phyloP scores from a whole-genome alignment of 2,888 invertebrate genomes.

The Steinernema carpocapsae region DNA sequence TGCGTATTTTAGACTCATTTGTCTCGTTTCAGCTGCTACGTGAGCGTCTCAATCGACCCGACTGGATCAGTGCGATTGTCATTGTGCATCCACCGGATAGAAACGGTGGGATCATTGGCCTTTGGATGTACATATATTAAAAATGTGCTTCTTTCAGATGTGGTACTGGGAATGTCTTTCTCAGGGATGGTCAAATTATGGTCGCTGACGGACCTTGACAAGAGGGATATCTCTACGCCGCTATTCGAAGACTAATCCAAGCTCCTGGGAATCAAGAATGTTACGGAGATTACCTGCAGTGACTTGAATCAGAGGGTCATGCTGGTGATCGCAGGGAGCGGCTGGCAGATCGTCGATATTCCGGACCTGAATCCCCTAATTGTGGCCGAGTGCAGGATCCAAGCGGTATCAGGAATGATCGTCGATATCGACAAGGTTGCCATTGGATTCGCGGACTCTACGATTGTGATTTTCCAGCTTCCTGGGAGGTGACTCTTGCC shows the following conservation, averaged over 20 bases:
- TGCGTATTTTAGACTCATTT: too few species aligned
- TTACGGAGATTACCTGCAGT: constrained; percentile 86
- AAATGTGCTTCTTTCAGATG: too few species aligned
- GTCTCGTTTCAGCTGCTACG: too few species aligned
- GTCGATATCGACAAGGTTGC: constrained; percentile 76
- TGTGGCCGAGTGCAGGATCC: constrained; percentile 48
- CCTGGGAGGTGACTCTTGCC: constrained; percentile 82
- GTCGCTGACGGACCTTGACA: constrained; percentile 64
- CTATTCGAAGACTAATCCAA: constrained; percentile 95
- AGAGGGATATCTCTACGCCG: constrained; percentile 46
- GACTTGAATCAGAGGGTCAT: constrained; percentile 94
- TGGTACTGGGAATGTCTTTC: constrained; percentile 65
- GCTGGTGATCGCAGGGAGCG: constrained; percentile 91
- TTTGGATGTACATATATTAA: too few species aligned
- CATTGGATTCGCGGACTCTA: constrained; percentile 93
- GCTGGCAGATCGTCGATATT: constrained; percentile 81
- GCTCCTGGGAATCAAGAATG: constrained; percentile 90
- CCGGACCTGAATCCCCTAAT: constrained; percentile 76
- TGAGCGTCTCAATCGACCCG: too few species aligned
- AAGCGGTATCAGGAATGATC: constrained; percentile 64
- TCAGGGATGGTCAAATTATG: constrained; percentile 68
- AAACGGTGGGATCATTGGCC: too few species aligned
- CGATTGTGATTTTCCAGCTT: constrained; percentile 90
- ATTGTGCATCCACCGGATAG: too few species aligned
- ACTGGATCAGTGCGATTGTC: too few species aligned